Conservation (phyloP, 2,888 invertebrate genomes). For the Ormyrus rosae region DNA sequence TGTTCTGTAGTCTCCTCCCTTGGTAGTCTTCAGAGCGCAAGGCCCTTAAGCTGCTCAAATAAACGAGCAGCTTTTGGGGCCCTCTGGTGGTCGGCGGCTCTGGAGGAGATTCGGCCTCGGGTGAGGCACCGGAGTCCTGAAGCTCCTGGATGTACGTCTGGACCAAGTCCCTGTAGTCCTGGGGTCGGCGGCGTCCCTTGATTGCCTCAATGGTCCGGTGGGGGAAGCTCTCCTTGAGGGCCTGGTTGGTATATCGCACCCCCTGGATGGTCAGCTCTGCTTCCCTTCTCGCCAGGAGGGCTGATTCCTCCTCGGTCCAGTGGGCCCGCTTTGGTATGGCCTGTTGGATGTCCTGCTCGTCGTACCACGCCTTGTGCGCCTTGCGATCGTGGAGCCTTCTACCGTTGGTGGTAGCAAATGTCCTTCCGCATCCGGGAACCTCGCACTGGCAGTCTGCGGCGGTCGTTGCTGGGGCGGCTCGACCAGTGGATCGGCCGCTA, state of each 20-base stretch:
- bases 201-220: constrained; percentile 42
- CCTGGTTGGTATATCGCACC: constrained; percentile 34
- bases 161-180: constrained; percentile 18
- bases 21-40: neutral
- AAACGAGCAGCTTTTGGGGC: neutral
- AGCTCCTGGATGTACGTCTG: neutral
- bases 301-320: constrained; percentile 16
- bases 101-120: neutral
- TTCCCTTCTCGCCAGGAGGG: neutral
- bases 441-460: constrained; percentile 1
- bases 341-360: neutral
- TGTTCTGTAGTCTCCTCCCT: neutral
- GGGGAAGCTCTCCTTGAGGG: constrained; percentile 19
- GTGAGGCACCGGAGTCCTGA: neutral
- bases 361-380: constrained; percentile 13
- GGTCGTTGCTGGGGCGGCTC: neutral
- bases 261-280: constrained; percentile 19
- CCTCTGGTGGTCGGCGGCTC: neutral
- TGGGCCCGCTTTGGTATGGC: no score
- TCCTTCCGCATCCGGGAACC: neutral
- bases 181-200: constrained; percentile 7
- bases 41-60: neutral
- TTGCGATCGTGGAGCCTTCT: constrained; percentile 5
- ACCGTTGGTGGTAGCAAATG: constrained; percentile 17
- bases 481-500: neutral